These are phyloP conservation scores for Peromyscus attwateri DNA, from an alignment of 2,797 vertebrate species.

Conservation along the genomic window DNA sequence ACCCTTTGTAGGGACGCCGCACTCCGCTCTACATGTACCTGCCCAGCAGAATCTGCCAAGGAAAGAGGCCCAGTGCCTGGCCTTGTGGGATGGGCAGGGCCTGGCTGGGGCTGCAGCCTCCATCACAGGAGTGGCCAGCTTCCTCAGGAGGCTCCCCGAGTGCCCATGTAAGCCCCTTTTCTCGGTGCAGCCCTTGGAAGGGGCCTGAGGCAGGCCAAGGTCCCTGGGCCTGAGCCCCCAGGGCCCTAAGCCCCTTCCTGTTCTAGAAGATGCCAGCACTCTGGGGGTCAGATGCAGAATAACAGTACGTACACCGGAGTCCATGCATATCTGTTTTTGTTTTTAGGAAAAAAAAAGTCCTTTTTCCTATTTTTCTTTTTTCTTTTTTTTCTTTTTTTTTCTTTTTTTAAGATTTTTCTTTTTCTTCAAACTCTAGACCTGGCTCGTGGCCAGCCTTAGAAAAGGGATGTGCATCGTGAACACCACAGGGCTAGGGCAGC, in stretches of 20 bases:
- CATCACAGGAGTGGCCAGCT: constrained; percentile 81
- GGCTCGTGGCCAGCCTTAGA: constrained; percentile 80
- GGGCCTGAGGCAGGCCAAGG: neutral
- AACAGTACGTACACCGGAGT: constrained; percentile 87
- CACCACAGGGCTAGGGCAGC: constrained; percentile 84
- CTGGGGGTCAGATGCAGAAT: constrained; percentile 61
- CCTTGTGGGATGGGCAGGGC: constrained; percentile 20
- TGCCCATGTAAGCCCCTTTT: constrained; percentile 52
- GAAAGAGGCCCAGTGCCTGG: constrained; percentile 53
- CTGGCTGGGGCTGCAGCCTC: constrained; percentile 33
- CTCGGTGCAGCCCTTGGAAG: constrained; percentile 39
- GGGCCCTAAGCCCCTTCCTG: neutral
- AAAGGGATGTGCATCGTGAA: constrained; percentile 90
- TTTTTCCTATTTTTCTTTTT: constrained; percentile 63
- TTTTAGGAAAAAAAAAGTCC: constrained; percentile 71
- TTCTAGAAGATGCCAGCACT: neutral
- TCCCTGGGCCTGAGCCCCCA: neutral
- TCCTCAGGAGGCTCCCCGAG: constrained; percentile 65
- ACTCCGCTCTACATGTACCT: constrained; percentile 35
- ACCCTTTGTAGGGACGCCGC: constrained; percentile 80
- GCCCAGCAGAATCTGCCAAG: constrained; percentile 77
- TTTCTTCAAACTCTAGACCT: constrained; percentile 77
- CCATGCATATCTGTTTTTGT: constrained; percentile 87
- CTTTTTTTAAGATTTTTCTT: constrained; percentile 67
- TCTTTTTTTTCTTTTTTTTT: neutral